Conservation (phyloP, 2,797 vertebrate species). For the Myotis planiceps region DNA sequence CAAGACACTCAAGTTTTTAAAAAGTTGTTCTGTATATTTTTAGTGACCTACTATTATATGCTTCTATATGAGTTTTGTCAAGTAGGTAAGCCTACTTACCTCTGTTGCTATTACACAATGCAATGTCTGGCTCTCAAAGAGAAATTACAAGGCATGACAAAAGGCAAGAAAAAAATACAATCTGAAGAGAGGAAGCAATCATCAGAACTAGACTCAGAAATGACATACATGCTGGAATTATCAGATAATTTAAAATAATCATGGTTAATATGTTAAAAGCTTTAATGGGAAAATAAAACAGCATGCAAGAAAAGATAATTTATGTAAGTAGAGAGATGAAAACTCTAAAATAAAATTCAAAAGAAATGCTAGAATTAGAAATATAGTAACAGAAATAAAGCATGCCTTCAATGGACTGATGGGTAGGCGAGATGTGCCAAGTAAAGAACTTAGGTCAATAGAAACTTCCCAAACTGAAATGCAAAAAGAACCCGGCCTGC, state of each 20-base stretch:
- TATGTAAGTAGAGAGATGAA: neutral
- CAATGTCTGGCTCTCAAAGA: neutral
- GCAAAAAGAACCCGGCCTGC: neutral
- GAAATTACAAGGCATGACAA: neutral
- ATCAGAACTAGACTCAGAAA: neutral
- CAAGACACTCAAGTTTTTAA: fast-evolving
- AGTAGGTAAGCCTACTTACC: neutral
- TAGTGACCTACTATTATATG: neutral
- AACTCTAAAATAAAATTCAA: neutral
- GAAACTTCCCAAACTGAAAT: neutral
- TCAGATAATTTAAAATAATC: conserved; percentile 15
- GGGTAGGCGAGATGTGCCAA: neutral
- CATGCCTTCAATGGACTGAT: neutral
- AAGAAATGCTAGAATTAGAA: conserved; percentile 16
- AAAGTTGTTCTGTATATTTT: neutral
- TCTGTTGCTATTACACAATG: neutral
- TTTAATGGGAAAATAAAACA: neutral
- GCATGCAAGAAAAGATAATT: neutral
- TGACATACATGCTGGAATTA: neutral
- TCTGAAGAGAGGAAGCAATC: neutral
- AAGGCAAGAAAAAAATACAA: neutral
- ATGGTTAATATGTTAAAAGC: neutral
- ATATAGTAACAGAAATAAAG: neutral
- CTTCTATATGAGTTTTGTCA: neutral
- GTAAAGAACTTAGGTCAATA: neutral